Conservation (phyloP, 2,113 vertebrate species). For the Eonycteris spelaea region DNA sequence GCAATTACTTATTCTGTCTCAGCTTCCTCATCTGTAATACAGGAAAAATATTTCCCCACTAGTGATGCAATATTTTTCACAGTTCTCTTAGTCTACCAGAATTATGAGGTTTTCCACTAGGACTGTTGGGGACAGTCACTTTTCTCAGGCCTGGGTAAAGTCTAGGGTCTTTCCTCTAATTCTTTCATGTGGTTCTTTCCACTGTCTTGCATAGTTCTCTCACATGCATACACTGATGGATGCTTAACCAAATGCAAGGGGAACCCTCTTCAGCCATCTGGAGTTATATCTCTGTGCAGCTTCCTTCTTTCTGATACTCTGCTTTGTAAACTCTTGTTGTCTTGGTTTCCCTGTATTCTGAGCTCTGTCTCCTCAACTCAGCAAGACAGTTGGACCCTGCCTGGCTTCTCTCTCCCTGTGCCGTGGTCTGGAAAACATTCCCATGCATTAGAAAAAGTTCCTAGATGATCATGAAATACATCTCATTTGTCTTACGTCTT, state of each 20-base stretch:
- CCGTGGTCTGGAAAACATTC: neutral
- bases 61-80: neutral
- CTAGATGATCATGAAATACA: neutral
- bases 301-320: neutral
- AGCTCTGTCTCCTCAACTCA: neutral
- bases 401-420: neutral
- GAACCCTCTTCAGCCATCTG: neutral
- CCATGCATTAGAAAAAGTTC: neutral
- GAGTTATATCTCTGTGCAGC: neutral
- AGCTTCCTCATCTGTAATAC: neutral
- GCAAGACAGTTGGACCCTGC: neutral
- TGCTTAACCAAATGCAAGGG: neutral
- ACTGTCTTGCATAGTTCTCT: neutral
- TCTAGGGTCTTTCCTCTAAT: neutral
- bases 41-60: neutral
- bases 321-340: neutral
- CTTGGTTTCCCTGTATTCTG: neutral
- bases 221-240: neutral
- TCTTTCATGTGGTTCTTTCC: neutral
- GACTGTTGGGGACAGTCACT: neutral
- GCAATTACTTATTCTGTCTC: neutral
- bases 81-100: neutral
- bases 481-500: neutral
- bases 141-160: neutral
- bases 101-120: neutral